Conservation (phyloP, 2,888 invertebrate genomes). For the Drosophila fungiperda region DNA sequence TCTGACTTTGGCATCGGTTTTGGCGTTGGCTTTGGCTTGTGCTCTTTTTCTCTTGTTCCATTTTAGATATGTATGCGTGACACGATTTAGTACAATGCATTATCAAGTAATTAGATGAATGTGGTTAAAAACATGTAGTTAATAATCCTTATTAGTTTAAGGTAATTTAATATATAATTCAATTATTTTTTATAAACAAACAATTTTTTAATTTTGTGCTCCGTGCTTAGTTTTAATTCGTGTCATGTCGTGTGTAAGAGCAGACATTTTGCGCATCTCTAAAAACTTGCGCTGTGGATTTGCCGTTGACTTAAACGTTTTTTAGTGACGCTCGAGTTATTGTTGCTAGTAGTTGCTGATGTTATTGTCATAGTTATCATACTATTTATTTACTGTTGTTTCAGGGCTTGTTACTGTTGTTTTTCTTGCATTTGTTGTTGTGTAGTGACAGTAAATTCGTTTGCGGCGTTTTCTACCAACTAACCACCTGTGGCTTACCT, state of each 20-base stretch:
- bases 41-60: conserved; percentile 6
- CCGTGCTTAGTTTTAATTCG: background rate
- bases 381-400: conserved; percentile 30
- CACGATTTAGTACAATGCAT: background rate
- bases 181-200: background rate
- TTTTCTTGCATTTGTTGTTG: conserved; percentile 9
- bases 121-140: too few species aligned
- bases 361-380: conserved; percentile 27
- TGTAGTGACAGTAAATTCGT: conserved; percentile 49
- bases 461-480: conserved; percentile 41
- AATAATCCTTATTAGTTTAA: background rate
- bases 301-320: conserved; percentile 65
- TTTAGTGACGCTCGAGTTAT: conserved; percentile 70
- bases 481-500: conserved; percentile 38
- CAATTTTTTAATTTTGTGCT: background rate
- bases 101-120: background rate
- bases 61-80: conserved; percentile 6
- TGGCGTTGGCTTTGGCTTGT: conserved; percentile 18
- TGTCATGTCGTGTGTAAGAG: background rate
- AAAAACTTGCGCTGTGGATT: conserved; percentile 22
- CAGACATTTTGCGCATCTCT: conserved; percentile 15
- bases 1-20: background rate
- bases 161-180: background rate
- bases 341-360: conserved; percentile 40
- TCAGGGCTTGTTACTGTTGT: conserved; percentile 35